Percentiles rank a stretch among this genome's conserved stretches.
Conservation (phyloP, 2,888 invertebrate genomes). For the Cataglyphis livida region DNA sequence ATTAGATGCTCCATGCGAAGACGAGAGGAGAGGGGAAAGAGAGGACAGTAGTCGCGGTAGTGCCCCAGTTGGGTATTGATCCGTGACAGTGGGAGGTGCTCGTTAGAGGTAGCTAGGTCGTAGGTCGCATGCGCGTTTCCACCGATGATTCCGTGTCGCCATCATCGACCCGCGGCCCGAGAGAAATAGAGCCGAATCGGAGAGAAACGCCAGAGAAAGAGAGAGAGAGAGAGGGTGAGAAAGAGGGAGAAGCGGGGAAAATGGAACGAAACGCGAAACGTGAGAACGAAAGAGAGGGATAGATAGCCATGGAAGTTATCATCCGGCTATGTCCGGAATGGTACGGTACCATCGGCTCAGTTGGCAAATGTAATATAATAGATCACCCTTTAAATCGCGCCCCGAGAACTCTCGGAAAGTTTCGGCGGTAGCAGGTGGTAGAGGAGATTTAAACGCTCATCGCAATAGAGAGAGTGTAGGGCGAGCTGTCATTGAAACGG, state of each 20-base stretch:
- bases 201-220: slow-evolving; percentile 51
- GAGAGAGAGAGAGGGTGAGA: not conserved
- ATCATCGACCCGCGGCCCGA: slow-evolving; percentile 70
- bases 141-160: slow-evolving; percentile 62
- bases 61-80: slow-evolving; percentile 85
- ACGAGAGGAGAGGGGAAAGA: slow-evolving; percentile 48
- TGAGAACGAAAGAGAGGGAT: slow-evolving; percentile 7
- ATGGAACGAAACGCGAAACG: slow-evolving; percentile 22
- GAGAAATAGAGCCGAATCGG: slow-evolving; percentile 51
- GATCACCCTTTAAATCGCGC: not conserved
- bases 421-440: not conserved
- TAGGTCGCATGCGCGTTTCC: slow-evolving; percentile 72
- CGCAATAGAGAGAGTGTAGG: not conserved
- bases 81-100: slow-evolving; percentile 75
- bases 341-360: slow-evolving; percentile 64
- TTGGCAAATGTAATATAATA: not conserved
- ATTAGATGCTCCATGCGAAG: slow-evolving; percentile 9
- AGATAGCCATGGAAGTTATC: slow-evolving; percentile 25
- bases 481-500: not conserved
- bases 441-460: not conserved
- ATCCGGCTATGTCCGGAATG: slow-evolving; percentile 57
- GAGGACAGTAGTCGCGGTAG: slow-evolving; percentile 77
- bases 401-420: not conserved
- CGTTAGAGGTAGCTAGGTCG: slow-evolving; percentile 57
- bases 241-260: slow-evolving; percentile 30